Conservation (phyloP, 1,140 invertebrate genomes). For the Drosophila dunni region DNA sequence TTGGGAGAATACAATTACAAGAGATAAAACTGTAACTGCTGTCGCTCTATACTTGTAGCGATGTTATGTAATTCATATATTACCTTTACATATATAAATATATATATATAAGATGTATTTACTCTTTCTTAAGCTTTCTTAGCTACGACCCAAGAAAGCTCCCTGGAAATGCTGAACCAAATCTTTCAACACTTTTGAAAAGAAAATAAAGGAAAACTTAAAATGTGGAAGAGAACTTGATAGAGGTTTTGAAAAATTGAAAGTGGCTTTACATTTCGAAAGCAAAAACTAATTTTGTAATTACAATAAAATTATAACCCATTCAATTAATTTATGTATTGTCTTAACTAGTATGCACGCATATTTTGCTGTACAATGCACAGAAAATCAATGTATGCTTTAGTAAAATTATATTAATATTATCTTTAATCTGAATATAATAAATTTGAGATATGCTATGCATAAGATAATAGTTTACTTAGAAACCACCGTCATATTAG, state of each 20-base stretch:
- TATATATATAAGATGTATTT: constrained; percentile 69
- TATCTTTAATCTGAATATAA: constrained; percentile 7
- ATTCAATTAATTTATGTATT: constrained; percentile 38
- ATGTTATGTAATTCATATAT: constrained; percentile 71
- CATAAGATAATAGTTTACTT: constrained; percentile 76
- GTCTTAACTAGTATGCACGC: constrained; percentile 63
- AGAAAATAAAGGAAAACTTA: constrained; percentile 65
- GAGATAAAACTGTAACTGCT: constrained; percentile 53
- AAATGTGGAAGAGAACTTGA: constrained; percentile 69
- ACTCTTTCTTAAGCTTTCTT: constrained; percentile 54
- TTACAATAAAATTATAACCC: constrained; percentile 9
- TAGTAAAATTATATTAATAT: constrained; percentile 5
- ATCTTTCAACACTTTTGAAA: constrained; percentile 64
- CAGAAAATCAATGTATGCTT: constrained; percentile 30
- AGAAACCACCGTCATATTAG: constrained; percentile 82
- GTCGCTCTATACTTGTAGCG: constrained; percentile 77
- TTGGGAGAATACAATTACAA: not conserved
- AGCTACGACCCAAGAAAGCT: constrained; percentile 42
- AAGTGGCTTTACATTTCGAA: constrained; percentile 58
- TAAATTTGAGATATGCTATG: constrained; percentile 31
- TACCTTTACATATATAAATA: constrained; percentile 62
- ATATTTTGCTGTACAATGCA: constrained; percentile 65
- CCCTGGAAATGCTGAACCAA: constrained; percentile 56
- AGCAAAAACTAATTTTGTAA: constrained; percentile 6
- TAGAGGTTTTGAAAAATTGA: constrained; percentile 27